These are phyloP conservation scores for Daboia siamensis DNA, from an alignment of 2,113 vertebrate species.

Conservation along the genomic window DNA sequence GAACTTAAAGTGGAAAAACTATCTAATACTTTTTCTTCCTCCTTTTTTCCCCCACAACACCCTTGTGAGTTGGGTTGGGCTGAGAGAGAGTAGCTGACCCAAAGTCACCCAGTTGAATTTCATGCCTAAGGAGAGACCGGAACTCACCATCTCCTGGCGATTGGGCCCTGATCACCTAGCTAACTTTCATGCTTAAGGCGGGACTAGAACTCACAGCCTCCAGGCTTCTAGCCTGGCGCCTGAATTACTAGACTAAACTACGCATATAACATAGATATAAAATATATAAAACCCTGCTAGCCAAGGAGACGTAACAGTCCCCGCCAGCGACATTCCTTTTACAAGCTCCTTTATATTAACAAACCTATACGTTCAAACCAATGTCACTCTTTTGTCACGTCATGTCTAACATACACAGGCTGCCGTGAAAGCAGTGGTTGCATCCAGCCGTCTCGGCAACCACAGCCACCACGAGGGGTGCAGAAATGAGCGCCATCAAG, in stretches of 20 bases:
- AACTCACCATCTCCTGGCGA: no score
- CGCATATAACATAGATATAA: not conserved
- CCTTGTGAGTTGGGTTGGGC: not conserved
- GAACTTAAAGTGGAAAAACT: not conserved
- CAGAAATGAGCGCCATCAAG: constrained; percentile 59
- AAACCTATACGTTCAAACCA: not conserved
- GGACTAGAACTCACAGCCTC: not conserved
- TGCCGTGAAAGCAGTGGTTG: constrained; percentile 85
- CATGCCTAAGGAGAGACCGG: no score
- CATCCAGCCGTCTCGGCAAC: constrained; percentile 76
- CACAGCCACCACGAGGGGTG: constrained; percentile 74
- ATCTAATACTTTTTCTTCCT: not conserved
- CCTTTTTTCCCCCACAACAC: not conserved
- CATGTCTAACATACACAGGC: constrained; percentile 64
- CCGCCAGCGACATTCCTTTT: not conserved
- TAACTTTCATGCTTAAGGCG: not conserved
- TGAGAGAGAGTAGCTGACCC: not conserved
- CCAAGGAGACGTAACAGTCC: not conserved
- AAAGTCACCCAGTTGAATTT: not conserved
- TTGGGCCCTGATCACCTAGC: not conserved
- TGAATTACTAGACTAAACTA: not conserved
- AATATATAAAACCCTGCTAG: not conserved
- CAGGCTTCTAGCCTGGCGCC: not conserved
- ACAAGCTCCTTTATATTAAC: not conserved
- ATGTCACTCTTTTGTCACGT: not conserved